Conservation (phyloP, 2,888 invertebrate species). For the Melitaea athalia region DNA sequence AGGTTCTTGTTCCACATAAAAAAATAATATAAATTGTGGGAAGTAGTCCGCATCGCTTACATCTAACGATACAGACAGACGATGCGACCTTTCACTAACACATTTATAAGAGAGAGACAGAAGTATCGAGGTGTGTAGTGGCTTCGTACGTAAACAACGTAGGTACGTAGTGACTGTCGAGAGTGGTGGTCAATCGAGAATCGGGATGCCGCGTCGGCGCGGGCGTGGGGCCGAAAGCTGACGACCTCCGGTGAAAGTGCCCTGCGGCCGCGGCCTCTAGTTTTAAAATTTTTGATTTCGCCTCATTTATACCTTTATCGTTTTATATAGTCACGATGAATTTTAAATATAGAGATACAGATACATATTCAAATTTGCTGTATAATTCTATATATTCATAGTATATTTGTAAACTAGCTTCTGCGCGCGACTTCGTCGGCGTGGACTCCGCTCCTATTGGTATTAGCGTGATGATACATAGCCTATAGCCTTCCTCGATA, state of each 20-base stretch:
- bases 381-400: too few species aligned
- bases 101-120: constrained; percentile 59
- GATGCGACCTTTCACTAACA: constrained; percentile 63
- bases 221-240: constrained; percentile 63
- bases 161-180: constrained; percentile 37
- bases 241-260: constrained; percentile 77
- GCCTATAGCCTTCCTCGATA: too few species aligned
- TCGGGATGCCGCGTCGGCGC: constrained; percentile 51
- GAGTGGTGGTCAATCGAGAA: constrained; percentile 53
- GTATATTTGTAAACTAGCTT: too few species aligned
- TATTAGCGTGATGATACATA: too few species aligned
- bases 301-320: constrained; percentile 36
- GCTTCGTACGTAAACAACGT: constrained; percentile 40
- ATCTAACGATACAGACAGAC: constrained; percentile 47
- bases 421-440: too few species aligned
- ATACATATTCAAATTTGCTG: not conserved
- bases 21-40: constrained; percentile 61
- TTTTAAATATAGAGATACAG: not conserved
- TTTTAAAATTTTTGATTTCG: constrained; percentile 46
- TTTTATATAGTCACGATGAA: not conserved
- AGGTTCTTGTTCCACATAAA: constrained; percentile 66
- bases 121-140: constrained; percentile 36
- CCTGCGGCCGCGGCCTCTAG: constrained; percentile 50
- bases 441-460: too few species aligned
- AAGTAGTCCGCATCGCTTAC: constrained; percentile 67